These are phyloP conservation scores for Leptobrachium leishanense DNA, from an alignment of 2,113 vertebrate genomes.

Conservation along the genomic window DNA sequence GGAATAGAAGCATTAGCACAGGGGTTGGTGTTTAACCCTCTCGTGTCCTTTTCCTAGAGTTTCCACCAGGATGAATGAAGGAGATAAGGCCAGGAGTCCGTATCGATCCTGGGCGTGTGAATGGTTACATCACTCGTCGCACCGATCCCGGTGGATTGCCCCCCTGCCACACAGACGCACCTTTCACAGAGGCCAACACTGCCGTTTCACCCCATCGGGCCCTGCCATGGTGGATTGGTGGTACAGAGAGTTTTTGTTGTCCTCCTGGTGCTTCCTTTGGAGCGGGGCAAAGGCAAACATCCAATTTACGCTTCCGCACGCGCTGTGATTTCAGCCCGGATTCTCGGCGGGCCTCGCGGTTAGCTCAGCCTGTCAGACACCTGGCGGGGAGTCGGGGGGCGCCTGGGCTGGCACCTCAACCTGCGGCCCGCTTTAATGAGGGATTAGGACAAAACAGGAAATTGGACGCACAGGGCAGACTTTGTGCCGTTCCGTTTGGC, in stretches of 20 bases:
- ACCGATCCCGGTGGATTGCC: too few species aligned
- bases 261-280: constrained; percentile 2
- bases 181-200: constrained; percentile 3
- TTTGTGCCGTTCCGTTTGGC: constrained; percentile 22
- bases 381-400: constrained; percentile 33
- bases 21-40: too few species aligned
- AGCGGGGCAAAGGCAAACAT: constrained; percentile 14
- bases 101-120: too few species aligned
- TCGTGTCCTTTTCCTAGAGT: too few species aligned
- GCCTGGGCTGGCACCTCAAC: constrained; percentile 26
- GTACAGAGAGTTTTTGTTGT: constrained; percentile 11
- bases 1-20: too few species aligned
- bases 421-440: constrained; percentile 32
- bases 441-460: constrained; percentile 42
- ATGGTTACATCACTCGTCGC: too few species aligned
- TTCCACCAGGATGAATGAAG: too few species aligned
- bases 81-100: too few species aligned
- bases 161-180: not conserved
- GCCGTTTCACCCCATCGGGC: not conserved
- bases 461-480: constrained; percentile 28
- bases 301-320: constrained; percentile 27
- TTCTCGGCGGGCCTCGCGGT: constrained; percentile 9
- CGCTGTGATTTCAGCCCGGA: constrained; percentile 29
- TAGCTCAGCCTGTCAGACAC: constrained; percentile 14
- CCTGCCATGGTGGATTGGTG: not conserved